Conservation (phyloP, 2,888 invertebrate genomes). For the Dexiosoma caninum region DNA sequence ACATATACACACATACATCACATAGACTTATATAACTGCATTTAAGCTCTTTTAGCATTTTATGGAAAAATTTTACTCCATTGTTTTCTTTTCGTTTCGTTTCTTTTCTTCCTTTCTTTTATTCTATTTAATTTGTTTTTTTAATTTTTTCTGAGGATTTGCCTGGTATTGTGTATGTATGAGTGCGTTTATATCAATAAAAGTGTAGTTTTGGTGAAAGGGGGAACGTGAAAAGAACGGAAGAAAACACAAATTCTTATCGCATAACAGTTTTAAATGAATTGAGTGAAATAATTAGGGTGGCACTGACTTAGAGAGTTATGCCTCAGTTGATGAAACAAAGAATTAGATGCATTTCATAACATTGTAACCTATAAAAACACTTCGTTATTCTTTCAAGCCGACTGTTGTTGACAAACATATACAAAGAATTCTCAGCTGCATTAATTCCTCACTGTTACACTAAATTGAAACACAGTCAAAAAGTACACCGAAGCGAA, state of each 20-base stretch:
- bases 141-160: conserved; percentile 10
- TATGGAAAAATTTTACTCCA: conserved; percentile 41
- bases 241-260: conserved; percentile 55
- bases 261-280: conserved; percentile 57
- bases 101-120: conserved; percentile 25
- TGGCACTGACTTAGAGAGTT: no score
- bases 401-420: no score
- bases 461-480: no score
- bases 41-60: conserved; percentile 48
- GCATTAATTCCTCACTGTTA: no score
- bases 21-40: conserved; percentile 22
- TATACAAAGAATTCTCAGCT: no score
- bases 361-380: no score
- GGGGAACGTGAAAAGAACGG: neutral
- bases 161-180: neutral
- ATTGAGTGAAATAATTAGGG: conserved; percentile 38
- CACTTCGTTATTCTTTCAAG: no score
- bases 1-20: neutral
- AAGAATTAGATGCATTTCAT: no score
- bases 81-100: conserved; percentile 47
- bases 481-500: no score
- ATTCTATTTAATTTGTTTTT: conserved; percentile 26
- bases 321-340: no score
- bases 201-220: conserved; percentile 2
- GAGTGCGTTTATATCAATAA: neutral